These are phyloP conservation scores for Catharus bicknelli DNA, from an alignment of 2,113 vertebrate species.

Conservation along the genomic window DNA sequence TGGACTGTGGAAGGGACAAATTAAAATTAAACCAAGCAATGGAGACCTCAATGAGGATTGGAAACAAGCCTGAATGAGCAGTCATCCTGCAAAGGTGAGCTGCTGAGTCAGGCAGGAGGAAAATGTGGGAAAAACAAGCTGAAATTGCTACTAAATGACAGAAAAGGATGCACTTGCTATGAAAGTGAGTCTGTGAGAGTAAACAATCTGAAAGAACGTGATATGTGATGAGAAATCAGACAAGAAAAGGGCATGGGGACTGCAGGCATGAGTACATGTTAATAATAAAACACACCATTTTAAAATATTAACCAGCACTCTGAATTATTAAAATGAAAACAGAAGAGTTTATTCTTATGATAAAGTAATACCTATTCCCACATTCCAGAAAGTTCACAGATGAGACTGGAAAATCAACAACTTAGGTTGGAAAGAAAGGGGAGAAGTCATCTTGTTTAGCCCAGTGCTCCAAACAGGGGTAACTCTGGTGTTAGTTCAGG, in stretches of 20 bases:
- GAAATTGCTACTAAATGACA: background rate
- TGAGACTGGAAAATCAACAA: background rate
- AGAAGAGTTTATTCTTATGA: background rate
- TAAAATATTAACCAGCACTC: constrained; percentile 26
- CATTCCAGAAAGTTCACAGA: background rate
- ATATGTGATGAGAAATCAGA: background rate
- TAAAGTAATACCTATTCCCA: background rate
- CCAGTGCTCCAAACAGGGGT: background rate
- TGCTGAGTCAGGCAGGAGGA: background rate
- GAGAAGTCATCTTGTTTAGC: background rate
- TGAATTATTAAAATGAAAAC: constrained; percentile 51
- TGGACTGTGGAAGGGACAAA: background rate
- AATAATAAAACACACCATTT: background rate
- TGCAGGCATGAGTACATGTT: background rate
- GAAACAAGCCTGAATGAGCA: background rate
- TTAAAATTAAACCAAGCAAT: background rate
- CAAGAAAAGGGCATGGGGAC: background rate
- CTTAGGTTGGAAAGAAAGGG: background rate
- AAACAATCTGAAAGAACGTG: background rate
- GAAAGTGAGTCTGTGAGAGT: background rate
- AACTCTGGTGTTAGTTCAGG: background rate
- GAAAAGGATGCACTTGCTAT: background rate
- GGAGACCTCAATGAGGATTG: background rate
- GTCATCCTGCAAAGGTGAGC: background rate
- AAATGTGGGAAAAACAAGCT: background rate